Conservation (phyloP, 2,888 invertebrate genomes). For the Acleris sparsana region DNA sequence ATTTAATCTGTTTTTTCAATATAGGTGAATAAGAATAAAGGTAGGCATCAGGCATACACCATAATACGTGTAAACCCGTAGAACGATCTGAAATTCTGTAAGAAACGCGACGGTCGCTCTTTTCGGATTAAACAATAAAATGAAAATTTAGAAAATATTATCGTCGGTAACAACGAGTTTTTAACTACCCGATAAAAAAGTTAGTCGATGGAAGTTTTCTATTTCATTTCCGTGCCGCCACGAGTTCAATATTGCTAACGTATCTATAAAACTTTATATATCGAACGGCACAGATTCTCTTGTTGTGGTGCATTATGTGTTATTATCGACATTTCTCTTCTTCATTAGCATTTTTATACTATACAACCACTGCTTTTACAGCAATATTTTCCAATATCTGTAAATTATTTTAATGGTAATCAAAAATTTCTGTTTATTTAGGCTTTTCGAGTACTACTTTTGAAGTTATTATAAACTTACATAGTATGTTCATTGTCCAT, state of each 20-base stretch:
- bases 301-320: conserved; percentile 7
- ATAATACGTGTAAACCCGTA: too few relatives aligned
- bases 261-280: conserved; percentile 41
- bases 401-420: too few relatives aligned
- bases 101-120: conserved; percentile 26
- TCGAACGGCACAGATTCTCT: conserved; percentile 1
- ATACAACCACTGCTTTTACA: background rate
- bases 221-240: conserved; percentile 41
- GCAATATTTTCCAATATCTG: too few relatives aligned
- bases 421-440: too few relatives aligned
- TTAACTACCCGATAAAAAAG: conserved; percentile 54
- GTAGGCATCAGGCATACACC: too few relatives aligned
- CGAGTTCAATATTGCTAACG: conserved; percentile 39
- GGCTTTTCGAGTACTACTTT: too few relatives aligned
- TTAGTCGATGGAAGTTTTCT: conserved; percentile 46
- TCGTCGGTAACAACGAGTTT: conserved; percentile 48
- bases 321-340: background rate
- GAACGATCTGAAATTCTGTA: background rate
- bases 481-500: too few relatives aligned
- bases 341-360: background rate
- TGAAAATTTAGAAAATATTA: conserved; percentile 49
- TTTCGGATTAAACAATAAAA: conserved; percentile 54
- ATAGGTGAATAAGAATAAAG: too few relatives aligned
- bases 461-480: too few relatives aligned
- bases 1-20: too few relatives aligned